phyloP scores from a whole-genome alignment of 2,797 vertebrate genomes.

The Bucorvus abyssinicus region DNA sequence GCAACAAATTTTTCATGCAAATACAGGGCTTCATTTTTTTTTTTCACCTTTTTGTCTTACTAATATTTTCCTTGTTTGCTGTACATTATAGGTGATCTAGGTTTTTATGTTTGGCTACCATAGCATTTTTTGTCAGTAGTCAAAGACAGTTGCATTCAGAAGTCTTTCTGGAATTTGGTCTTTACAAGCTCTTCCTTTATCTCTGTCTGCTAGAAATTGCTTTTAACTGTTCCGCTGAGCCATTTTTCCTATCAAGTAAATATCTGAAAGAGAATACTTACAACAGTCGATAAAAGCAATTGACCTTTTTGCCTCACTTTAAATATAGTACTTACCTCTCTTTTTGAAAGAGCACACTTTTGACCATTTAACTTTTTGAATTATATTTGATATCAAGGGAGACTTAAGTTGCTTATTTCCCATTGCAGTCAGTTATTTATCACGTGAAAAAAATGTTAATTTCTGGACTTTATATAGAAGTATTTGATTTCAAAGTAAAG shows the following conservation, averaged over 20 bases:
- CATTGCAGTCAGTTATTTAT: not conserved
- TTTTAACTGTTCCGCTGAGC: not conserved
- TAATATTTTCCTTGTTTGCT: not conserved
- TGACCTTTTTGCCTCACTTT: not conserved
- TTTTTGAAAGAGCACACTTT: not conserved
- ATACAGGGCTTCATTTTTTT: not conserved
- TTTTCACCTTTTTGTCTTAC: not conserved
- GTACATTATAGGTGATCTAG: not conserved
- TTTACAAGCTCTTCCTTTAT: not conserved
- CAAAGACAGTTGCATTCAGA: not conserved
- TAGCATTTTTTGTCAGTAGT: not conserved
- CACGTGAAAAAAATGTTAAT: not conserved
- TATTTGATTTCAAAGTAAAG: not conserved
- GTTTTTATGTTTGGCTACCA: not conserved
- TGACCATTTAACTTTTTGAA: not conserved
- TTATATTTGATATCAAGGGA: not conserved
- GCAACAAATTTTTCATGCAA: not conserved
- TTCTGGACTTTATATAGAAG: not conserved
- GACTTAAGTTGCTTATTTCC: not conserved
- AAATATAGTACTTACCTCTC: not conserved
- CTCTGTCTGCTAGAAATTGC: not conserved
- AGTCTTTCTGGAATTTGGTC: not conserved
- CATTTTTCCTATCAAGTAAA: not conserved
- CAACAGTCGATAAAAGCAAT: slow-evolving; percentile 5
- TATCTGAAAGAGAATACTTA: not conserved